phyloP scores from a whole-genome alignment of 2,113 vertebrate genomes.

The Myiagra hebetior region DNA sequence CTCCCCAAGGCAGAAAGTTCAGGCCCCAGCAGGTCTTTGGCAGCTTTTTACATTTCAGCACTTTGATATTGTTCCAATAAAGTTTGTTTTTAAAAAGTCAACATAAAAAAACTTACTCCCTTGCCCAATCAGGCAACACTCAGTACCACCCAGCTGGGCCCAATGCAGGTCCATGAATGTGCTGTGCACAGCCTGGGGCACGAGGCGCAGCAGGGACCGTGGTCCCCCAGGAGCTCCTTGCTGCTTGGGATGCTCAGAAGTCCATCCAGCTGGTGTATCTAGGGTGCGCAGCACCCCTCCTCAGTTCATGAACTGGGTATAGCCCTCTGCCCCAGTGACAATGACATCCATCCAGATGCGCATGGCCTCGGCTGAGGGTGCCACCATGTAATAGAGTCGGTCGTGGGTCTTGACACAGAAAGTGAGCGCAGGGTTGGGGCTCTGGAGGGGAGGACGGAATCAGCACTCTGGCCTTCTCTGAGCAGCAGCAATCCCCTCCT shows the following conservation, averaged over 20 bases:
- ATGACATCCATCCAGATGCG: conserved; percentile 99
- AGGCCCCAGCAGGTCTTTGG: not conserved
- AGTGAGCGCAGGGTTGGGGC: conserved; percentile 89
- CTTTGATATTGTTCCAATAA: not conserved
- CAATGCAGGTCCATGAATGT: rapidly evolving
- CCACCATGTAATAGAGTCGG: conserved; percentile 96
- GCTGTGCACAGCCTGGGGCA: not conserved
- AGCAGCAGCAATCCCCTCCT: not conserved
- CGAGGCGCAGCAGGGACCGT: rapidly evolving
- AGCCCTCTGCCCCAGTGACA: conserved; percentile 94
- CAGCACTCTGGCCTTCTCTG: not conserved
- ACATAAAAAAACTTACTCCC: not conserved
- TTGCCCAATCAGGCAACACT: not conserved
- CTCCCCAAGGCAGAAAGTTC: not conserved
- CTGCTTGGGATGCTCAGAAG: not conserved
- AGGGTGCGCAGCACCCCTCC: not conserved
- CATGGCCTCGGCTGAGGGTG: conserved; percentile 92
- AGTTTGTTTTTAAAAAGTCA: not conserved
- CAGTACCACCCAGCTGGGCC: too few species aligned
- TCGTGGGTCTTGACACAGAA: conserved; percentile 98
- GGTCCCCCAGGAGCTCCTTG: not conserved
- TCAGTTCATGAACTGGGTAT: conserved; percentile 95
- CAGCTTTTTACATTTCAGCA: not conserved
- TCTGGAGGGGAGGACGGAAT: conserved; percentile 67
- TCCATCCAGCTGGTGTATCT: not conserved